These are phyloP conservation scores for Manduca sexta DNA, from an alignment of 1,140 invertebrate species.

Conservation along the genomic window DNA sequence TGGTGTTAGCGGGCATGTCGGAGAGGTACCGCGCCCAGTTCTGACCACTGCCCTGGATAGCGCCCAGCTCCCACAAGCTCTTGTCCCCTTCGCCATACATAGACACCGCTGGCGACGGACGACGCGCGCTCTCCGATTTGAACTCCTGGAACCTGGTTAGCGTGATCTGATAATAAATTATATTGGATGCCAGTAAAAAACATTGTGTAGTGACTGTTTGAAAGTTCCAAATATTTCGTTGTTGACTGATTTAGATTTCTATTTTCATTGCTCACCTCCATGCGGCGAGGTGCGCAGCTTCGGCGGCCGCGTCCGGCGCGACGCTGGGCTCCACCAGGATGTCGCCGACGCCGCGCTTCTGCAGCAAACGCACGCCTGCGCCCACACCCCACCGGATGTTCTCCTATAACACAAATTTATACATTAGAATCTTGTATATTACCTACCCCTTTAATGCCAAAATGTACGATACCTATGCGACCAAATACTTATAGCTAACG, in stretches of 20 bases:
- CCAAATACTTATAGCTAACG: no score
- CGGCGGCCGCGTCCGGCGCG: slow-evolving; percentile 79
- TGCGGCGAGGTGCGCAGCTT: slow-evolving; percentile 75
- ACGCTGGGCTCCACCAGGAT: slow-evolving; percentile 78
- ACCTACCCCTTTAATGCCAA: no score
- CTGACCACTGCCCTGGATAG: slow-evolving; percentile 80
- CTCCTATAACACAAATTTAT: slow-evolving; percentile 49
- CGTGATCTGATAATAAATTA: no score
- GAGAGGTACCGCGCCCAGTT: slow-evolving; percentile 84
- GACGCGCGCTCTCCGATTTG: slow-evolving; percentile 70
- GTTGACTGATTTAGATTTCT: no score
- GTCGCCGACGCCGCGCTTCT: slow-evolving; percentile 62
- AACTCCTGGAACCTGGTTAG: slow-evolving; percentile 73
- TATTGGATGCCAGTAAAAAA: no score
- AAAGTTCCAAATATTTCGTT: no score
- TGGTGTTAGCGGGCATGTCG: slow-evolving; percentile 86
- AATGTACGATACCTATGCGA: no score
- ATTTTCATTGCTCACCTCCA: slow-evolving; percentile 62
- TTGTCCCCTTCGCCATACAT: slow-evolving; percentile 28
- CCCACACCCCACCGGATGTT: slow-evolving; percentile 76
- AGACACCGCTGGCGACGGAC: slow-evolving; percentile 36
- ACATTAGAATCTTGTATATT: neutral
- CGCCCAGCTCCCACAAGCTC: slow-evolving; percentile 74
- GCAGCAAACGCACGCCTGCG: slow-evolving; percentile 70
- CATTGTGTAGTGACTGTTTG: no score